Conservation (phyloP, 2,888 invertebrate genomes). For the Pristionchus entomophagus region DNA sequence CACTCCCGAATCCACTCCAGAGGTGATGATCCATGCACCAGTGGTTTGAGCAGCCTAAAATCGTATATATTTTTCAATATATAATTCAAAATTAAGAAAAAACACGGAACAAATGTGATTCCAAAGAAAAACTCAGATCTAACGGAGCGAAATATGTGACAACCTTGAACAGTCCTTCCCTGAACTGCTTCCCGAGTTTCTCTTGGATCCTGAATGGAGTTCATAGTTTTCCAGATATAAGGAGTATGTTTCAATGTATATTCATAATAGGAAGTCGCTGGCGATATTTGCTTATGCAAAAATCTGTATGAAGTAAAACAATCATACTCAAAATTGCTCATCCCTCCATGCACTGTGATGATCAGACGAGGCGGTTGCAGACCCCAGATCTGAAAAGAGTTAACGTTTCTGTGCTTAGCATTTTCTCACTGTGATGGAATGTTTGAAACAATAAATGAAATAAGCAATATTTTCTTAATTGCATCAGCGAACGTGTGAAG, state of each 20-base stretch:
- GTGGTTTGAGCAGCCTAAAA: constrained; percentile 92
- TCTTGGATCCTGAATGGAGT: constrained; percentile 81
- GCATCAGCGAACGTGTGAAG: too few species aligned
- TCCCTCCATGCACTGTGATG: constrained; percentile 97
- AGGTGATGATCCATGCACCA: constrained; percentile 98
- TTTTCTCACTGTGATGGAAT: too few species aligned
- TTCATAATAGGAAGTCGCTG: background rate
- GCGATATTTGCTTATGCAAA: too few species aligned
- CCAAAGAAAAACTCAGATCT: background rate
- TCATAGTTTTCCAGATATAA: background rate
- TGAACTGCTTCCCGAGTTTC: constrained; percentile 92
- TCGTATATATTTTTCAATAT: background rate
- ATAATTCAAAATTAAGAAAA: background rate
- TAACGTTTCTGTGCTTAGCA: background rate
- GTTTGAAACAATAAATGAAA: too few species aligned
- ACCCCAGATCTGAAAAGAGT: constrained; percentile 84
- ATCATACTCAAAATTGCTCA: constrained; percentile 88
- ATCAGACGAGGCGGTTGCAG: constrained; percentile 94
- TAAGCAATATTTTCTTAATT: too few species aligned
- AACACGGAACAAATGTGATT: too few species aligned
- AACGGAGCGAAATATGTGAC: background rate
- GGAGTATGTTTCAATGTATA: background rate
- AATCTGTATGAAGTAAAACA: background rate
- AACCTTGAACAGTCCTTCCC: constrained; percentile 91
- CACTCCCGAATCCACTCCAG: constrained; percentile 79